Percentiles rank a stretch among this genome's conserved stretches.
Evolutionary conservation across 2,888 invertebrate genomes (phyloP).

Genomic region (Acleris laterana): DNA sequence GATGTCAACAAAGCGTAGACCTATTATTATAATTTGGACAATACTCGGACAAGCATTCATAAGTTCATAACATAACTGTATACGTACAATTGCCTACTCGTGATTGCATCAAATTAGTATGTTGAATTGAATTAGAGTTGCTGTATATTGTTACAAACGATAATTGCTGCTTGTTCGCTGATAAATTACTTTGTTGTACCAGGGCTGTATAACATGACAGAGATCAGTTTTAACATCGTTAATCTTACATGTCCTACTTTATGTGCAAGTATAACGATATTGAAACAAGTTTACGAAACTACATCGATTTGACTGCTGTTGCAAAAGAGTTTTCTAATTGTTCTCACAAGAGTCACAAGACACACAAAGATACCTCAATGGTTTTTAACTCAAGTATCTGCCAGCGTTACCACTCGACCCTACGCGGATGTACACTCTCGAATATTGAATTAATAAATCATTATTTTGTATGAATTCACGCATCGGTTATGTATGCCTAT

Average conservation of each 20-base stretch:
- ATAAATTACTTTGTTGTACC: conserved; percentile 19
- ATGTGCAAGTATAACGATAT: conserved; percentile 1
- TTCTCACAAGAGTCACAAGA: not conserved
- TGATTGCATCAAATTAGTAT: conserved; percentile 24
- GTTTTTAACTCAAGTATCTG: not conserved
- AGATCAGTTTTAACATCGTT: conserved; percentile 18
- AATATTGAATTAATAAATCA: conserved; percentile 21
- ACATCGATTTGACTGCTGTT: not conserved
- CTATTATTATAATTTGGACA: conserved; percentile 28
- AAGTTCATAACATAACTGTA: conserved; percentile 17
- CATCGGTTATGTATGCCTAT: conserved; percentile 21
- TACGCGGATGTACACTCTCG: conserved; percentile 20
- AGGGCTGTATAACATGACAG: conserved; percentile 21
- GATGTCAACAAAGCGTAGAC: conserved; percentile 17
- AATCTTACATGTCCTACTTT: conserved; percentile 22
- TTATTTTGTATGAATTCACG: conserved; percentile 11
- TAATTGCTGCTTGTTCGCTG: conserved; percentile 22
- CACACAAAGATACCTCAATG: not conserved
- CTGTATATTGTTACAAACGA: conserved; percentile 17
- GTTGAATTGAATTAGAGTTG: conserved; percentile 32
- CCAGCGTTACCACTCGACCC: not conserved
- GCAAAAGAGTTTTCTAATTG: not conserved
- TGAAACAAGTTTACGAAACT: conserved; percentile 2
- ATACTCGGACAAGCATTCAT: conserved; percentile 33
- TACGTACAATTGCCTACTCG: conserved; percentile 19